These are phyloP conservation scores for Lanius ludovicianus DNA, from an alignment of 2,113 vertebrate species.

Conservation along the genomic window DNA sequence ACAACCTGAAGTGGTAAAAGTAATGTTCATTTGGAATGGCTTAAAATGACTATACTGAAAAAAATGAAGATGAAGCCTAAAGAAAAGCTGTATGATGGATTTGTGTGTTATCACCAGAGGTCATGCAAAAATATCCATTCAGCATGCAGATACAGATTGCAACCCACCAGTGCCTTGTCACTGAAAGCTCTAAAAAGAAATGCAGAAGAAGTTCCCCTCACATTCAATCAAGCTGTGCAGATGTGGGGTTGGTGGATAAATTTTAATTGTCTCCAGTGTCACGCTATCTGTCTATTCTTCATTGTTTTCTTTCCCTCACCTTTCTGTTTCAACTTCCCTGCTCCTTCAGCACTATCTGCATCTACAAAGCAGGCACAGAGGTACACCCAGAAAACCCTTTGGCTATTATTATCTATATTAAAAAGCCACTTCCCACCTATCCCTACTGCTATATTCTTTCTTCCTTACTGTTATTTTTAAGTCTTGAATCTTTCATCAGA, in stretches of 20 bases:
- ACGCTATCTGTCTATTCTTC: not conserved
- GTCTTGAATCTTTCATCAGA: not conserved
- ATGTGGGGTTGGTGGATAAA: not conserved
- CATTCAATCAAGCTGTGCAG: not conserved
- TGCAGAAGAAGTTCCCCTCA: not conserved
- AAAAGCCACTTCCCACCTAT: not conserved
- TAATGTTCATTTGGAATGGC: not conserved
- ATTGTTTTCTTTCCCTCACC: not conserved
- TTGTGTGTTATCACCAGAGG: not conserved
- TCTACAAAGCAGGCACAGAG: not conserved
- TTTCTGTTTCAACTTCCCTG: not conserved
- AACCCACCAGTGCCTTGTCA: not conserved
- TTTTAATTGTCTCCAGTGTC: not conserved
- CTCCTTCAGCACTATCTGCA: not conserved
- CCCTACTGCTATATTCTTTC: not conserved
- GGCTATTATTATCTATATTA: not conserved
- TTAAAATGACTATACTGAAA: not conserved
- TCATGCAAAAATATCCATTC: not conserved
- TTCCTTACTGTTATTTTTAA: not conserved
- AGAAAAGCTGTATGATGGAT: not conserved
- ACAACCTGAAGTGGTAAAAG: not conserved
- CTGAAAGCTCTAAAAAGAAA: not conserved
- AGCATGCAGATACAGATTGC: not conserved
- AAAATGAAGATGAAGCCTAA: not conserved
- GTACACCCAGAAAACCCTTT: not conserved